phyloP scores from a whole-genome alignment of 2,797 vertebrate species.

The Adrianichthys oophorus region DNA sequence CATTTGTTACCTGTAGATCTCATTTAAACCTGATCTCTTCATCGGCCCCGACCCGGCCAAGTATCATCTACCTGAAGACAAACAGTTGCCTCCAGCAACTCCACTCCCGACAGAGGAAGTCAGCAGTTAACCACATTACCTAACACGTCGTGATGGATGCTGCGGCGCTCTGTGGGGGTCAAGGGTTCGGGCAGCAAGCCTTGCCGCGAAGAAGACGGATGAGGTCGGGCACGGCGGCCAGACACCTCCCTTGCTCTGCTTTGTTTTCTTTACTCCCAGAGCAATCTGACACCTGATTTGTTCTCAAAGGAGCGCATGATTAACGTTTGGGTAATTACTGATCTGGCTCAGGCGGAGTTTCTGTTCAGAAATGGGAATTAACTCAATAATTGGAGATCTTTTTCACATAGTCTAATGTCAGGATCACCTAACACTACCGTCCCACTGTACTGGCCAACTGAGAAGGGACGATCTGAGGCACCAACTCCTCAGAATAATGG shows the following conservation, averaged over 20 bases:
- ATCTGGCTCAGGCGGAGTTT: slow-evolving; percentile 29
- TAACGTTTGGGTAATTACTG: slow-evolving; percentile 27
- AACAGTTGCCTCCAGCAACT: slow-evolving; percentile 26
- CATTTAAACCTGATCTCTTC: no score
- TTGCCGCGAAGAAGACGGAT: slow-evolving; percentile 73
- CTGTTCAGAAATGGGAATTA: slow-evolving; percentile 43
- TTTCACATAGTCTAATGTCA: slow-evolving; percentile 28
- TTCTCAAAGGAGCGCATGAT: slow-evolving; percentile 69
- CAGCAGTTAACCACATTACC: slow-evolving; percentile 76
- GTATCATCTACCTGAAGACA: slow-evolving; percentile 47
- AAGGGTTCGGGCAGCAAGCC: slow-evolving; percentile 61
- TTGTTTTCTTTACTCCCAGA: slow-evolving; percentile 76
- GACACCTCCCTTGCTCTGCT: slow-evolving; percentile 63
- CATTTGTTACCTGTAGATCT: no score
- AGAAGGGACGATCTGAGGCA: no score
- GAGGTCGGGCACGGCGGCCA: slow-evolving; percentile 62
- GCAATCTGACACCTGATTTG: slow-evolving; percentile 68
- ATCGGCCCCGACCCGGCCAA: no score
- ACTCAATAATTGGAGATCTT: slow-evolving; percentile 30
- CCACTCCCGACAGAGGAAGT: slow-evolving; percentile 61
- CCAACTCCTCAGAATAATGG: no score
- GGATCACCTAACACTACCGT: not conserved
- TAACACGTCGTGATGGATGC: slow-evolving; percentile 81
- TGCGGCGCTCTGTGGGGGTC: slow-evolving; percentile 68
- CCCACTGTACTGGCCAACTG: no score